Evolutionary conservation across 2,797 vertebrate species (phyloP).

Genomic region (Carapus acus): DNA sequence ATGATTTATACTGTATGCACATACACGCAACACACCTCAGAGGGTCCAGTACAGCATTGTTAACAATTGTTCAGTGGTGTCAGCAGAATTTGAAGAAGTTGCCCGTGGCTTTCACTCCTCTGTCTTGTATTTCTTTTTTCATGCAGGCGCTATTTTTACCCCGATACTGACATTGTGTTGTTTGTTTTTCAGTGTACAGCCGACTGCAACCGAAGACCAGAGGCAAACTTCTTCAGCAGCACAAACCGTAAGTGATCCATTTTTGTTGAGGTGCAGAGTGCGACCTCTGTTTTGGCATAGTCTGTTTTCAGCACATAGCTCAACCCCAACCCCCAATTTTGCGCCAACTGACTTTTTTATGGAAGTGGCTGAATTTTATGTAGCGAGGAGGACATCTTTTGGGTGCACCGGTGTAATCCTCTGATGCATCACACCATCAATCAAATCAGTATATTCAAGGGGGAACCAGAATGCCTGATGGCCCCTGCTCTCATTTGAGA

Average conservation of each 20-base stretch:
- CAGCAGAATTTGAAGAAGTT: too few relatives aligned
- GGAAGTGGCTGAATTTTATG: constrained; percentile 41
- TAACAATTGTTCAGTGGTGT: too few relatives aligned
- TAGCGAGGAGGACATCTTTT: constrained; percentile 32
- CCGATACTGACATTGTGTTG: constrained; percentile 14
- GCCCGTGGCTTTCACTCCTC: constrained; percentile 11
- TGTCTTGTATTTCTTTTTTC: neutral
- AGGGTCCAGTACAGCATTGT: too few relatives aligned
- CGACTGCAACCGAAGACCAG: constrained; percentile 32
- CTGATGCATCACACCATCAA: constrained; percentile 49
- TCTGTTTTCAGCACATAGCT: constrained; percentile 15
- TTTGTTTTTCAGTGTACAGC: constrained; percentile 52
- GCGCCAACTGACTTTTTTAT: constrained; percentile 25
- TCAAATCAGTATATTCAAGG: constrained; percentile 52
- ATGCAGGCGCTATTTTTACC: neutral
- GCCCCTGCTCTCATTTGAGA: constrained; percentile 62
- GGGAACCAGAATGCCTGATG: constrained; percentile 56
- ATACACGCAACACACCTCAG: too few relatives aligned
- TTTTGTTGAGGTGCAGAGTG: constrained; percentile 2
- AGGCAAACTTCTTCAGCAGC: constrained; percentile 21
- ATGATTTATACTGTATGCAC: too few relatives aligned
- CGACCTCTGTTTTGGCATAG: constrained; percentile 6
- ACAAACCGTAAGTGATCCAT: constrained; percentile 50
- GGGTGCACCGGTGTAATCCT: constrained; percentile 24
- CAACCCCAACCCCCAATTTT: constrained; percentile 28